These are phyloP conservation scores for Vesta saturnalis DNA, from an alignment of 2,888 invertebrate genomes.

Conservation along the genomic window DNA sequence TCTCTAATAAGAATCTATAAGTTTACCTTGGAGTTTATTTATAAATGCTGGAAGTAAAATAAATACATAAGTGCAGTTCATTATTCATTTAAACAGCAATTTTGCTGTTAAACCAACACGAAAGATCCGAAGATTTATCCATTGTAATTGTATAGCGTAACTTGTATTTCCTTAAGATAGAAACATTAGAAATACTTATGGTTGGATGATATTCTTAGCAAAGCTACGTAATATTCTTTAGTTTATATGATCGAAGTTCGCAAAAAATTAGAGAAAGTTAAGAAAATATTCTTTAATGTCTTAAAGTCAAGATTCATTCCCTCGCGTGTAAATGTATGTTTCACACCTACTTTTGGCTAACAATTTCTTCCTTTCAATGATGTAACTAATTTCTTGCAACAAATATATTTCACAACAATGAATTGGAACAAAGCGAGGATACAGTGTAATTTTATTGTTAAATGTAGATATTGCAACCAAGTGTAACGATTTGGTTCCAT, in stretches of 20 bases:
- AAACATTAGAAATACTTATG: too few relatives aligned
- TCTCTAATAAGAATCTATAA: not conserved
- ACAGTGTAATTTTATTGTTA: constrained; percentile 30
- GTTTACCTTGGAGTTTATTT: not conserved
- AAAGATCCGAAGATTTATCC: not conserved
- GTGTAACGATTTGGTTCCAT: constrained; percentile 4
- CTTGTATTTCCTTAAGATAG: constrained; percentile 1
- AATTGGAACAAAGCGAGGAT: constrained; percentile 33
- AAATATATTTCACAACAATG: constrained; percentile 24
- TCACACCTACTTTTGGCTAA: constrained; percentile 9
- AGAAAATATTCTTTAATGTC: too few relatives aligned
- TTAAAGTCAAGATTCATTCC: not conserved
- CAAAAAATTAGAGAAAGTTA: constrained; percentile 1
- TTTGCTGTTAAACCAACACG: not conserved
- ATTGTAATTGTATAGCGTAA: constrained; percentile 1
- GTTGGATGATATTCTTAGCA: too few relatives aligned
- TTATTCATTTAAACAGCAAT: not conserved
- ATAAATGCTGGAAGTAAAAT: not conserved
- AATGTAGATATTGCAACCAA: constrained; percentile 19
- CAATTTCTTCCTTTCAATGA: constrained; percentile 18
- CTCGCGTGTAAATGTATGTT: constrained; percentile 9
- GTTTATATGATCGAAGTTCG: too few relatives aligned
- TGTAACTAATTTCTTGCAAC: constrained; percentile 21
- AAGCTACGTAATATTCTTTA: too few relatives aligned
- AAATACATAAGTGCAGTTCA: constrained; percentile 1